phyloP scores from a whole-genome alignment of 2,113 vertebrate species.

The Vimba vimba region DNA sequence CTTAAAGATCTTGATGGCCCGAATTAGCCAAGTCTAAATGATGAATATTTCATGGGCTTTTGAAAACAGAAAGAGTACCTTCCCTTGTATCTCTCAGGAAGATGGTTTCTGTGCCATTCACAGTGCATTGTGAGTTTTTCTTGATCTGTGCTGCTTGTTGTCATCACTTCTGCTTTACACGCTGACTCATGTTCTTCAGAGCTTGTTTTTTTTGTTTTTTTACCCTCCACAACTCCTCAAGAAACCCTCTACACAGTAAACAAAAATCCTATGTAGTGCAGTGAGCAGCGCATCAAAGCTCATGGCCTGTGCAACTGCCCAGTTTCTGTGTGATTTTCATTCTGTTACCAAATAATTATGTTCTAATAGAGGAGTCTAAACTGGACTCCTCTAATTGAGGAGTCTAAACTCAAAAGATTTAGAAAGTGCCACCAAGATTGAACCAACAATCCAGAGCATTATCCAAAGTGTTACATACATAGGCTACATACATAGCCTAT shows the following conservation, averaged over 20 bases:
- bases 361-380: not conserved
- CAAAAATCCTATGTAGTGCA: conserved; percentile 25
- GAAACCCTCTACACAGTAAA: conserved; percentile 41
- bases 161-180: conserved; percentile 41
- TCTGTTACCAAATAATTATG: not conserved
- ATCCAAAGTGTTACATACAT: too few relatives aligned
- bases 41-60: conserved; percentile 57
- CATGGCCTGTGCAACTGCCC: conserved; percentile 2
- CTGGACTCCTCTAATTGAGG: too few relatives aligned
- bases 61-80: conserved; percentile 32
- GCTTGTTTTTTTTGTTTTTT: conserved; percentile 32
- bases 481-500: too few relatives aligned
- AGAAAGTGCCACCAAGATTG: too few relatives aligned
- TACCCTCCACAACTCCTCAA: conserved; percentile 37
- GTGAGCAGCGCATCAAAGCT: conserved; percentile 15
- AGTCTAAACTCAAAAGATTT: too few relatives aligned
- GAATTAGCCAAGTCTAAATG: conserved; percentile 56
- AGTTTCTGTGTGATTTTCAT: not conserved
- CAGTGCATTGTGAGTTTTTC: conserved; percentile 45
- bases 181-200: conserved; percentile 41
- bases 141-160: conserved; percentile 49
- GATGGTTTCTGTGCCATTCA: conserved; percentile 41
- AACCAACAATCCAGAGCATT: too few relatives aligned
- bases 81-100: conserved; percentile 6
- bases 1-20: conserved; percentile 54